Evolutionary conservation across 2,888 invertebrate species (phyloP).

Genomic region (Oscheius sp.): DNA sequence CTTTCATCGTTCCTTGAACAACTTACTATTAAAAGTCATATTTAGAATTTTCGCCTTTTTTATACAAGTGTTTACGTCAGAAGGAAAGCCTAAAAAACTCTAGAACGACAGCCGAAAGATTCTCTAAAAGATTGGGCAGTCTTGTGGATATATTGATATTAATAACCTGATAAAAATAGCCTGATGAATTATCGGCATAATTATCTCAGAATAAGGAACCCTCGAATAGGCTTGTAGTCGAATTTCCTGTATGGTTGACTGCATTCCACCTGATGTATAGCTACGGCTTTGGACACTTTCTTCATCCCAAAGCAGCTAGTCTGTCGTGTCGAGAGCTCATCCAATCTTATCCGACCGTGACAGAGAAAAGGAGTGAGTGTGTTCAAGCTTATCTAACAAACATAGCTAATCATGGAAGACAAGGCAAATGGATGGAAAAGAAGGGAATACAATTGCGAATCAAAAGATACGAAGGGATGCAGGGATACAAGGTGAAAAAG

Average conservation of each 20-base stretch:
- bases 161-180: too few relatives aligned
- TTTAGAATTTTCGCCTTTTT: too few relatives aligned
- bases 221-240: too few relatives aligned
- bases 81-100: too few relatives aligned
- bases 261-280: constrained; percentile 33
- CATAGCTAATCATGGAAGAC: constrained; percentile 40
- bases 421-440: constrained; percentile 40
- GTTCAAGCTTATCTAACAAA: neutral
- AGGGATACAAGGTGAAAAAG: constrained; percentile 34
- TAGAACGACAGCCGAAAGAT: too few relatives aligned
- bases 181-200: too few relatives aligned
- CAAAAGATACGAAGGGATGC: constrained; percentile 31
- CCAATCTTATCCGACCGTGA: constrained; percentile 36
- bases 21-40: too few relatives aligned
- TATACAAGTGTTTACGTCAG: too few relatives aligned
- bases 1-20: neutral
- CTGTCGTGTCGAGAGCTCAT: constrained; percentile 41
- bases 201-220: too few relatives aligned
- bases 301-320: constrained; percentile 31
- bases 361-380: constrained; percentile 27
- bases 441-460: constrained; percentile 30
- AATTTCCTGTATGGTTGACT: neutral
- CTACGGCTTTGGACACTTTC: constrained; percentile 42
- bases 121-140: too few relatives aligned
- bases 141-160: too few relatives aligned